These are phyloP conservation scores for Pseudomyrmex dendroicus DNA, from an alignment of 1,140 invertebrate species.

Conservation along the genomic window DNA sequence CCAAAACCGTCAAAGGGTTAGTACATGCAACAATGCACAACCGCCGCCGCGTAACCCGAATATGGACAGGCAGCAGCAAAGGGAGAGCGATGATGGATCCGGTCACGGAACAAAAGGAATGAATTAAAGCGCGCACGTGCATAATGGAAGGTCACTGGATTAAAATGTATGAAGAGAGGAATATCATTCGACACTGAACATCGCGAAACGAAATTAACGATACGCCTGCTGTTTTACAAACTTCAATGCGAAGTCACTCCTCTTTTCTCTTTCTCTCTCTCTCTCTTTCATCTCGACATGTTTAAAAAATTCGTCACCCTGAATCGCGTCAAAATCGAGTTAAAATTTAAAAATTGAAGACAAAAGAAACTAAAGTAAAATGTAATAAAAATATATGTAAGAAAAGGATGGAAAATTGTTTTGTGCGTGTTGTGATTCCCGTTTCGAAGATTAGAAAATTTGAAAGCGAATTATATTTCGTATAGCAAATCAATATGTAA, in stretches of 20 bases:
- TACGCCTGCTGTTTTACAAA: conserved; percentile 38
- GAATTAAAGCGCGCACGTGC: conserved; percentile 63
- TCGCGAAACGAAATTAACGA: conserved; percentile 48
- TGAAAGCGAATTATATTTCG: not conserved
- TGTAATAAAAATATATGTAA: no score
- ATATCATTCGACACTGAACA: conserved; percentile 40
- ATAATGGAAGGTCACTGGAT: conserved; percentile 66
- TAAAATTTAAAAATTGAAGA: not conserved
- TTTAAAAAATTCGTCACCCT: conserved; percentile 5
- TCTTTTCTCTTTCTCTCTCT: no score
- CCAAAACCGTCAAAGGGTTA: conserved; percentile 62
- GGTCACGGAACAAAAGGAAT: conserved; percentile 70
- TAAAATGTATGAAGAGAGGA: conserved; percentile 67
- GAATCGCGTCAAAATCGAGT: not conserved
- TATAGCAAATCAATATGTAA: no score
- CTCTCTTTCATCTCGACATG: not conserved
- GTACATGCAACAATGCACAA: conserved; percentile 61
- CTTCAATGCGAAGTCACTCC: conserved; percentile 7
- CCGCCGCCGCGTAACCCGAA: conserved; percentile 22
- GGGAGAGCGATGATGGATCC: conserved; percentile 67
- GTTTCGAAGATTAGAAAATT: not conserved
- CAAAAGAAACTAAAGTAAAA: no score
- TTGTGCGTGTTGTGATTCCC: no score
- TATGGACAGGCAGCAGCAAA: conserved; percentile 31
- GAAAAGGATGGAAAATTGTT: no score